phyloP scores from a whole-genome alignment of 2,797 vertebrate species.

The Helostoma temminkii region DNA sequence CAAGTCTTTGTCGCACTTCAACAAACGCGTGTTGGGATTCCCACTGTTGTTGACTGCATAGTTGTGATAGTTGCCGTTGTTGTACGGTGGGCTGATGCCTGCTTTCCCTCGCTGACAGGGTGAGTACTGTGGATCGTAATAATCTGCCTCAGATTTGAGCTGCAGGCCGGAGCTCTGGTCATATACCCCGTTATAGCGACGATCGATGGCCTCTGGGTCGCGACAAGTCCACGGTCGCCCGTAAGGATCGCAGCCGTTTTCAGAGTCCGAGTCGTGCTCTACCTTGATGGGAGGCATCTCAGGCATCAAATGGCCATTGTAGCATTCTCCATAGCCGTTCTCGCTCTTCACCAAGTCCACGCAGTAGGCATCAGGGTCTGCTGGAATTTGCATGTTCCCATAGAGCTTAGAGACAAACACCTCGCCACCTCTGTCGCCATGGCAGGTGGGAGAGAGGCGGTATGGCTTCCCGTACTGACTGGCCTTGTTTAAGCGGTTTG shows the following conservation, averaged over 20 bases:
- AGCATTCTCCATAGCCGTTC: constrained; percentile 79
- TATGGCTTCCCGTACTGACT: constrained; percentile 84
- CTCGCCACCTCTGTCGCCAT: constrained; percentile 78
- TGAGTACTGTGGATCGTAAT: constrained; percentile 81
- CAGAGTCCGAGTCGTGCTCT: constrained; percentile 91
- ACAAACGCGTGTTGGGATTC: constrained; percentile 64
- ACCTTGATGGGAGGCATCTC: constrained; percentile 89
- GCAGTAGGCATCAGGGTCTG: constrained; percentile 78
- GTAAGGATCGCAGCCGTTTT: constrained; percentile 85
- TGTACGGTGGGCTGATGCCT: constrained; percentile 81
- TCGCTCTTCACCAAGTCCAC: constrained; percentile 85
- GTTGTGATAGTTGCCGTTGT: constrained; percentile 82
- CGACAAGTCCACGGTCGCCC: constrained; percentile 84
- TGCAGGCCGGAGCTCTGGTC: constrained; percentile 80
- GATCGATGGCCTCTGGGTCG: constrained; percentile 67
- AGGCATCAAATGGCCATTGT: constrained; percentile 79
- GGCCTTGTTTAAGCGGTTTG: constrained; percentile 77
- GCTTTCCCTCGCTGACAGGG: constrained; percentile 87
- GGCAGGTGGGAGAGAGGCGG: constrained; percentile 82
- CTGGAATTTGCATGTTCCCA: constrained; percentile 76
- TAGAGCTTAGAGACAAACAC: constrained; percentile 83
- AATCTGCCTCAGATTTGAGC: constrained; percentile 89
- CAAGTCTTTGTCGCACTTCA: constrained; percentile 84
- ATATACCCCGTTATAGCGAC: constrained; percentile 75
- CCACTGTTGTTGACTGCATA: constrained; percentile 66